Conservation (phyloP, 2,113 vertebrate species). For the Apteryx owenii region DNA sequence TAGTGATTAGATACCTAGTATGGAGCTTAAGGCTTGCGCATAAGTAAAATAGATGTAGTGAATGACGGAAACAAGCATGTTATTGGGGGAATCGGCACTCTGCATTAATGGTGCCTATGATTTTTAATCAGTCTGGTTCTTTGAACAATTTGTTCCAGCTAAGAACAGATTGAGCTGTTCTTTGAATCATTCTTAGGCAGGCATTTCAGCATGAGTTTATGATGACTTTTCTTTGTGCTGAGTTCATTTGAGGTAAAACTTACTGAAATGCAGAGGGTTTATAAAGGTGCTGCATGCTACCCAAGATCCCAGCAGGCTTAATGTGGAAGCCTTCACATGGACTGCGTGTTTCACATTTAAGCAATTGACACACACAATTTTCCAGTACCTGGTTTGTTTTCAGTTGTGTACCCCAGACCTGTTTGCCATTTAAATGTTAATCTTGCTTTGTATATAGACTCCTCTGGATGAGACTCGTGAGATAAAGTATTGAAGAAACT, state of each 20-base stretch:
- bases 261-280: not conserved
- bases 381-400: not conserved
- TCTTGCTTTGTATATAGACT: not conserved
- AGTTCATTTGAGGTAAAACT: slow-evolving; percentile 64
- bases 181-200: slow-evolving; percentile 62
- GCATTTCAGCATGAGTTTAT: slow-evolving; percentile 40
- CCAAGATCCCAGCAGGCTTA: not conserved
- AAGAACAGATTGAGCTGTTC: slow-evolving; percentile 73
- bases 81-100: not conserved
- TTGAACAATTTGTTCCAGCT: slow-evolving; percentile 72
- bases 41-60: not conserved
- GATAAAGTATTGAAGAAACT: not conserved
- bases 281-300: not conserved
- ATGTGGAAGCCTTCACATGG: not conserved
- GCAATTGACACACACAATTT: not conserved
- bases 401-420: not conserved
- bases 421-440: not conserved
- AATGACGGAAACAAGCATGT: slow-evolving; percentile 14
- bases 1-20: not conserved
- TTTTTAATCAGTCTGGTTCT: slow-evolving; percentile 56
- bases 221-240: slow-evolving; percentile 36
- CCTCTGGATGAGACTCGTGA: not conserved
- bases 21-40: not conserved
- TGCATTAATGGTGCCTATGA: slow-evolving; percentile 26
- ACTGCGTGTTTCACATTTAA: not conserved